Evolutionary conservation across 2,797 vertebrate genomes (phyloP), one percentile per base, ranked within the genome.

Genomic region (Pseudocheirus occidentalis): DNA sequence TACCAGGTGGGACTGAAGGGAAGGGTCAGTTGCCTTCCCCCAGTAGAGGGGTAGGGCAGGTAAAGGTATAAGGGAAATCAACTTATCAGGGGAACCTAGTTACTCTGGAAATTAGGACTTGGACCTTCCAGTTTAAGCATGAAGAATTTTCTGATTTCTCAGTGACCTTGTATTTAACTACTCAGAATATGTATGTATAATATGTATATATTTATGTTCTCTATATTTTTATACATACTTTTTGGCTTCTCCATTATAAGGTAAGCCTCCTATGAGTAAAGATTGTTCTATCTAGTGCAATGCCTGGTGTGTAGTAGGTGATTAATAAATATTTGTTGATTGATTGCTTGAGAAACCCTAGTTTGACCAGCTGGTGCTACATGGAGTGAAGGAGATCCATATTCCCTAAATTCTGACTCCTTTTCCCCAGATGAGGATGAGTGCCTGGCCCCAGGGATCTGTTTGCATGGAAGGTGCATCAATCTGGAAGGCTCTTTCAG

Each of bases 401-500:
- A 54, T 54, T 34, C 55, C 0, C 0, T 62, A 55, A 34, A 40
- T 92, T 93, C 52, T 90, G 93, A 54, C 73, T 96, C 95, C 92
- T 92, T 90, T 97, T 95, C 97, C 58, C 0, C 98, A 99, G 99
- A 99, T 96, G 98, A 99, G 97, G 98, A 99, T 0, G 99, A 99
- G 96, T 99, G 99, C 91, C 97, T 98, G 92, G 97, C 93, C 91
- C 98, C 98, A 0, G 99, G 97, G 91, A 98, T 98, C 96, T 99
- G 99, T 59, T 90, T 98, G 97, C 98, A 99, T 0, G 99, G 99
- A 81, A 98, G 6, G 5, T 99, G 99, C 95, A 89, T 99, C 98
- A 99, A 99, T 98, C 97, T 99, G 97, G 99, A 99, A 0, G 99
- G 99, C 94, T 99, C 99, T 96, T 99, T 99, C 97, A 98, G 97